Percentiles rank a stretch among this genome's conserved stretches.
Conservation (phyloP, 2,797 vertebrate species). For the Aldrovandia affinis region DNA sequence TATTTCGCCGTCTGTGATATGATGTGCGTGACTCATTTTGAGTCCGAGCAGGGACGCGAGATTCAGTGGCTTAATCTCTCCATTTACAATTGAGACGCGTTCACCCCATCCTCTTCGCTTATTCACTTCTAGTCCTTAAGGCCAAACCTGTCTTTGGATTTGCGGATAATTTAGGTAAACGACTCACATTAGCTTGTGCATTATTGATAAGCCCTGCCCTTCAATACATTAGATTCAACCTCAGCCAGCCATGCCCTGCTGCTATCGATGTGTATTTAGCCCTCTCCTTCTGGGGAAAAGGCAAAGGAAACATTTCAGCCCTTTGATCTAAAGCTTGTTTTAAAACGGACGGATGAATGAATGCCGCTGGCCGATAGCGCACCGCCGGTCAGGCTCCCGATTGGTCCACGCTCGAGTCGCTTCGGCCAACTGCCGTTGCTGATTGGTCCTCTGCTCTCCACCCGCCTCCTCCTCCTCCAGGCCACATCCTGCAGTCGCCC, state of each 20-base stretch:
- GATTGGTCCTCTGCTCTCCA: background rate
- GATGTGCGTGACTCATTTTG: constrained; percentile 19
- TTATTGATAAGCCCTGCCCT: constrained; percentile 25
- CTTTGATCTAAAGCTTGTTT: constrained; percentile 19
- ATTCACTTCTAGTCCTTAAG: constrained; percentile 24
- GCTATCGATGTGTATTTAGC: constrained; percentile 18
- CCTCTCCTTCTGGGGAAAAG: background rate
- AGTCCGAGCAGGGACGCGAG: background rate
- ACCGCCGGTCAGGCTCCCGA: background rate
- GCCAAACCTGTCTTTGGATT: constrained; percentile 17
- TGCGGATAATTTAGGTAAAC: constrained; percentile 28
- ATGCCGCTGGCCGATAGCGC: constrained; percentile 12
- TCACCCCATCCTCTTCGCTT: background rate
- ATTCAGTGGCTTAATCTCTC: background rate
- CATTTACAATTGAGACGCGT: constrained; percentile 24
- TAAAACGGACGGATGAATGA: constrained; percentile 21
- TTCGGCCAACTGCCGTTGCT: background rate
- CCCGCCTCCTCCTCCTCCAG: constrained; percentile 62
- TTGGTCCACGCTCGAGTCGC: constrained; percentile 23
- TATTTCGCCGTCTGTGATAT: constrained; percentile 8
- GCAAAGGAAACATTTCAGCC: background rate
- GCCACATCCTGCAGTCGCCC: constrained; percentile 96
- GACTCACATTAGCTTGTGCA: constrained; percentile 21
- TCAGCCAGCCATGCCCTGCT: background rate
- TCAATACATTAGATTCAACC: background rate